Evolutionary conservation across 1,140 invertebrate species (phyloP).

Genomic region (Drosophila lacertosa): DNA sequence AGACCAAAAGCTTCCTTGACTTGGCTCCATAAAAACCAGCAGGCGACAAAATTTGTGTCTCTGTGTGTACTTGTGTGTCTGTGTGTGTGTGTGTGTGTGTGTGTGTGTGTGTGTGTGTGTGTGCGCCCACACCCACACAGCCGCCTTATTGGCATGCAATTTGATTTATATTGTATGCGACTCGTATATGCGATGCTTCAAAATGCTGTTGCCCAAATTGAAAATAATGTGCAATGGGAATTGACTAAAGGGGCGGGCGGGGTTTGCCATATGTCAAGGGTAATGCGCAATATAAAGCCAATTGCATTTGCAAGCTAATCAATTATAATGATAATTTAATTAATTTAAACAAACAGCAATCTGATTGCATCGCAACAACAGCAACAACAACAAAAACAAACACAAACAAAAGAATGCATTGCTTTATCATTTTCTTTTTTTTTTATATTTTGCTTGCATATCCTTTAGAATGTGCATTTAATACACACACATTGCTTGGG

Average conservation of each 20-base stretch:
- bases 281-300: conserved; percentile 2
- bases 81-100: background rate
- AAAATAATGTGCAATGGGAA: conserved; percentile 11
- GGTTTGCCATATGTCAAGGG: background rate
- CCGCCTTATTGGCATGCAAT: conserved; percentile 38
- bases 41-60: conserved; percentile 23
- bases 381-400: conserved; percentile 7
- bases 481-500: background rate
- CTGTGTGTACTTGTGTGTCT: background rate
- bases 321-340: conserved; percentile 75
- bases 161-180: conserved; percentile 36
- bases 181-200: conserved; percentile 22
- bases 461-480: conserved; percentile 5
- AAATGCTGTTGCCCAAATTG: conserved; percentile 19
- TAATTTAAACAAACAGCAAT: conserved; percentile 60
- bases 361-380: conserved; percentile 37
- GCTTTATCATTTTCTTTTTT: conserved; percentile 2
- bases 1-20: conserved; percentile 9
- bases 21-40: conserved; percentile 30
- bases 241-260: background rate
- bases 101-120: background rate
- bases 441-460: background rate
- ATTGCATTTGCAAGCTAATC: conserved; percentile 54
- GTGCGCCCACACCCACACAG: background rate
- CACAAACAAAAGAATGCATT: background rate